phyloP scores from a whole-genome alignment of 1,140 invertebrate species.

The Drosophila saltans region DNA sequence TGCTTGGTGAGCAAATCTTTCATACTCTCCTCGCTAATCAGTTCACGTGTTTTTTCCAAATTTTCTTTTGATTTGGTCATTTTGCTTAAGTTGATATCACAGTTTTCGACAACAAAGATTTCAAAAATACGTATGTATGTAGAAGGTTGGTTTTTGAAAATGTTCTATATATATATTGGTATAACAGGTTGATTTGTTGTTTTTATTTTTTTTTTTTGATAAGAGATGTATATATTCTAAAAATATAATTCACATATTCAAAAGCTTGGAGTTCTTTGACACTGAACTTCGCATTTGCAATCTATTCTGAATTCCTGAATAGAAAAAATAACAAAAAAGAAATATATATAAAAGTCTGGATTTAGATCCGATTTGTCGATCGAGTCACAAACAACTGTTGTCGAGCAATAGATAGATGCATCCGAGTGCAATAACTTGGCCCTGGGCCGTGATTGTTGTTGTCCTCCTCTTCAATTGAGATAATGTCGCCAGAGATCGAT shows the following conservation, averaged over 20 bases:
- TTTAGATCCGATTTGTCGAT: slow-evolving; percentile 6
- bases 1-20: slow-evolving; percentile 80
- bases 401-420: slow-evolving; percentile 12
- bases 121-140: background rate
- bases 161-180: too few species aligned
- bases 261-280: slow-evolving; percentile 31
- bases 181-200: too few species aligned
- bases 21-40: slow-evolving; percentile 72
- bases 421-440: slow-evolving; percentile 63
- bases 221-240: background rate
- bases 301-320: slow-evolving; percentile 29
- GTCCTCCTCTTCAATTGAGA: slow-evolving; percentile 14
- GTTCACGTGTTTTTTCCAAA: slow-evolving; percentile 62
- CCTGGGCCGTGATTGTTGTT: background rate
- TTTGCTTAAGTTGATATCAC: slow-evolving; percentile 46
- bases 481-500: slow-evolving; percentile 24
- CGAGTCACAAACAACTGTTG: slow-evolving; percentile 18
- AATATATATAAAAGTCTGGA: slow-evolving; percentile 6
- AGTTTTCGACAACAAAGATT: slow-evolving; percentile 7
- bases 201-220: background rate
- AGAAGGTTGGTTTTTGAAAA: background rate
- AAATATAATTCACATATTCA: background rate
- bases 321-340: slow-evolving; percentile 6
- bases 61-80: slow-evolving; percentile 69
- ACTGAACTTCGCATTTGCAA: slow-evolving; percentile 51